phyloP scores from a whole-genome alignment of 2,797 vertebrate species.

The Martes flavigula region DNA sequence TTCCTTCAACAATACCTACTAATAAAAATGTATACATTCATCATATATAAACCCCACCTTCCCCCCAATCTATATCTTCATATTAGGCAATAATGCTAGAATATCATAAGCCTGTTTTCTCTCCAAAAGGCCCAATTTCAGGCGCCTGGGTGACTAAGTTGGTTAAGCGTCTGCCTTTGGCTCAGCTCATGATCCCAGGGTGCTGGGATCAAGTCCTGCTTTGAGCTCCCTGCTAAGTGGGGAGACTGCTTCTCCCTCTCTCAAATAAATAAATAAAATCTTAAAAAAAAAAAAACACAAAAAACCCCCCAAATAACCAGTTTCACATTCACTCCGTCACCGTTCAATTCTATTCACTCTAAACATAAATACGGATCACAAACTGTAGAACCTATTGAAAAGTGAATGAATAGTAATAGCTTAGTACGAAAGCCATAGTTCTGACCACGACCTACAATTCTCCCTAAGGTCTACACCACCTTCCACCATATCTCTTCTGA shows the following conservation, averaged over 20 bases:
- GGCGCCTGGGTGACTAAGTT: no score
- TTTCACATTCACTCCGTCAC: background rate
- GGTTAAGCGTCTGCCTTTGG: no score
- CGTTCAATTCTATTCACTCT: background rate
- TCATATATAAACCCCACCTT: background rate
- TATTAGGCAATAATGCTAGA: background rate
- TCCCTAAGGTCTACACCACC: background rate
- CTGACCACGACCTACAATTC: background rate
- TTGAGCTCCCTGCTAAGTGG: no score
- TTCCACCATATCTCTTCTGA: background rate
- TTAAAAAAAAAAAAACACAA: no score
- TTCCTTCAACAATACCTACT: background rate
- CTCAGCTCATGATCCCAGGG: no score
- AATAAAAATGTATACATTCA: background rate
- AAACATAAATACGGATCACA: background rate
- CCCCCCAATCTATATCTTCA: background rate
- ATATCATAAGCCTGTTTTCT: background rate
- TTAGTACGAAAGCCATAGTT: background rate
- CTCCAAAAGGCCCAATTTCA: background rate
- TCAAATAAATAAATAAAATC: no score
- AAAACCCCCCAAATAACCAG: background rate
- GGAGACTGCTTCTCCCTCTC: no score
- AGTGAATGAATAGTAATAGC: background rate
- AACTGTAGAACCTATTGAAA: background rate
- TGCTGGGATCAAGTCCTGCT: no score